Evolutionary conservation across 2,797 vertebrate genomes (phyloP).

Genomic region (Molothrus aeneus): DNA sequence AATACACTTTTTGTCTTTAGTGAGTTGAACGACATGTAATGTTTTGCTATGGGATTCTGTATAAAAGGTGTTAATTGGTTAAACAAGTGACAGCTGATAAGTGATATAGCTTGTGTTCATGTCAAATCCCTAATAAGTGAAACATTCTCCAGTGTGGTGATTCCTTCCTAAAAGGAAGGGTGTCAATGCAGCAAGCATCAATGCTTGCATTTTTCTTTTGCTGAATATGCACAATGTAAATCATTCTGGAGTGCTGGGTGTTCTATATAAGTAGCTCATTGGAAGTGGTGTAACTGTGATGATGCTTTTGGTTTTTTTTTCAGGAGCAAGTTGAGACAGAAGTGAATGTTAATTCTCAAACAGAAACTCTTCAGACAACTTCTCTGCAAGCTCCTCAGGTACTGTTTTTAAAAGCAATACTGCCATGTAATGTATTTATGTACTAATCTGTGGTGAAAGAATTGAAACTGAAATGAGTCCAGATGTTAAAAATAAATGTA

Average conservation of each 20-base stretch:
- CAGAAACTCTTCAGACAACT: conserved; percentile 76
- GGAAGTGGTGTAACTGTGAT: background rate
- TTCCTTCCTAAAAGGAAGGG: background rate
- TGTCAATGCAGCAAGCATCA: accelerated
- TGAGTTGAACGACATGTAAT: background rate
- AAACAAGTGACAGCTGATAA: background rate
- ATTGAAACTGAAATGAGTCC: background rate
- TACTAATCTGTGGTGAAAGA: background rate
- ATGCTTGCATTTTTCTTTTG: background rate
- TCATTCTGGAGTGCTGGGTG: background rate
- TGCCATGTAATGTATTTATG: background rate
- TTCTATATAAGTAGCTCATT: background rate
- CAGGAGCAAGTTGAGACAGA: conserved; percentile 81
- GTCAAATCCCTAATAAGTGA: background rate
- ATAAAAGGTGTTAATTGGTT: background rate
- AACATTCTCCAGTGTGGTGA: background rate
- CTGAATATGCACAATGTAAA: background rate
- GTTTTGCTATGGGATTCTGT: background rate
- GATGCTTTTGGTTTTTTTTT: conserved; percentile 26
- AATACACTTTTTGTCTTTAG: background rate
- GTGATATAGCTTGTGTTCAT: background rate
- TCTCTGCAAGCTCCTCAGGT: conserved; percentile 83
- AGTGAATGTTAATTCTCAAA: conserved; percentile 73
- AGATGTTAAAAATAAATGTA: background rate
- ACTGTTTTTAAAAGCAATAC: conserved; percentile 12